Conservation (phyloP, 2,797 vertebrate species). For the Hyperoplus immaculatus region DNA sequence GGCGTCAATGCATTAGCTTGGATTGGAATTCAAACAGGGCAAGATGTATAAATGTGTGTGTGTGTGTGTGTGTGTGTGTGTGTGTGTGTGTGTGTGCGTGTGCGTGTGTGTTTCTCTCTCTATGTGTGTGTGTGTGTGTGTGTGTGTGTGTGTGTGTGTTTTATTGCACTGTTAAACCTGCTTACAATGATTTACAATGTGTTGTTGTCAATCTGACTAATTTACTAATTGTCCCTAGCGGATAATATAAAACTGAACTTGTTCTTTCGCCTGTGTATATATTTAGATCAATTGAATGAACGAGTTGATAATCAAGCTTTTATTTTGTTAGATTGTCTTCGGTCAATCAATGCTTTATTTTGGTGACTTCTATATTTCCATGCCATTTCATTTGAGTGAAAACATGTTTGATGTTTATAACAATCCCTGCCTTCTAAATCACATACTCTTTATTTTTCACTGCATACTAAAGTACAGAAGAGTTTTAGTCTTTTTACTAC, state of each 20-base stretch:
- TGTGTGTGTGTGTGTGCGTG: too few species aligned
- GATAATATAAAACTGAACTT: slow-evolving; percentile 35
- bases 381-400: background rate
- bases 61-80: too few species aligned
- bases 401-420: slow-evolving; percentile 24
- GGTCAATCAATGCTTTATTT: slow-evolving; percentile 17
- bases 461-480: too few species aligned
- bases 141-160: slow-evolving; percentile 14
- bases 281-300: slow-evolving; percentile 11
- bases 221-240: slow-evolving; percentile 60
- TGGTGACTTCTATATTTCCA: slow-evolving; percentile 8
- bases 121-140: too few species aligned
- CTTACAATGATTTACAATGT: slow-evolving; percentile 42
- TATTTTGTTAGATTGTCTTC: slow-evolving; percentile 7
- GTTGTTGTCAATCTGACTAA: slow-evolving; percentile 45
- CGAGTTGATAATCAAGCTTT: slow-evolving; percentile 30
- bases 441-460: too few species aligned
- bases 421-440: too few species aligned
- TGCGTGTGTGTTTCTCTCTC: too few species aligned
- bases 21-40: slow-evolving; percentile 59
- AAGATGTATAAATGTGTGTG: slow-evolving; percentile 52
- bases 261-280: background rate
- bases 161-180: slow-evolving; percentile 62
- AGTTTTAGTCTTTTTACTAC: too few species aligned
- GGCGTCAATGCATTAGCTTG: slow-evolving; percentile 48